Base-by-base conservation (phyloP, 2,113 vertebrate genomes). In the Albula glossodonta region DNA sequence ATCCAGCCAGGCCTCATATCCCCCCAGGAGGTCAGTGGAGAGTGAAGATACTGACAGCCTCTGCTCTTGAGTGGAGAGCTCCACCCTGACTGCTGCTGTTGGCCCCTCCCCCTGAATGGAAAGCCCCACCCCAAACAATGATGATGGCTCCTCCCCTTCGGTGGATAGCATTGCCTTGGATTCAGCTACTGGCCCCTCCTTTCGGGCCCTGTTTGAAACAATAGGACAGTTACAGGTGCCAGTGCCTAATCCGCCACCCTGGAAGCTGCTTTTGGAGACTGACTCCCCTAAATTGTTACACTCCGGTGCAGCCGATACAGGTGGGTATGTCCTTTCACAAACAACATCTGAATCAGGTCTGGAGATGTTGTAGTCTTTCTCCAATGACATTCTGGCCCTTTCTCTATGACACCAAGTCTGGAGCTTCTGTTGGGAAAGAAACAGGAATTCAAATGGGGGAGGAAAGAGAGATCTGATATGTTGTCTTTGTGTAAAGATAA, bases 321-420 rank as follows among this genome's bases (percentile, higher is more conserved):
- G 93, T 60, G 95, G 95, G 0, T 92, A 94, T 83, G 92, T 91
- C 0, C 94, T 95, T 89, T 95, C 95, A 0, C 92, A 93, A 85
- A 93, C 91, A 92, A 95, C 81, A 74, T 94, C 95, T 0, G 94
- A 95, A 91, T 95, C 94, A 0, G 90, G 85, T 9, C 95, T 95
- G 90, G 87, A 11, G 0, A 91, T 93, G 11, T 80, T 87, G 19
- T 89, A 60, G 57, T 94, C 94, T 66, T 94, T 93, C 0, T 90
- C 92, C 1, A 74, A 2, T 0, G 92, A 93, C 0, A 86, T 84
- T 13, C 92, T 93, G 12, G 91, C 63, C 0, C 87, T 5, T 13
- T 90, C 94, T 4, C 82, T 89, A 84, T 88, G 91, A 0, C 92
- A 94, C 95, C 95, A 96, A 12, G 91, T 0, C 0, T 94, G 89